These are phyloP conservation scores for Echinometra lucunter DNA, from an alignment of 53 echinoderm and acorn worm genomes.

Conservation along the genomic window DNA sequence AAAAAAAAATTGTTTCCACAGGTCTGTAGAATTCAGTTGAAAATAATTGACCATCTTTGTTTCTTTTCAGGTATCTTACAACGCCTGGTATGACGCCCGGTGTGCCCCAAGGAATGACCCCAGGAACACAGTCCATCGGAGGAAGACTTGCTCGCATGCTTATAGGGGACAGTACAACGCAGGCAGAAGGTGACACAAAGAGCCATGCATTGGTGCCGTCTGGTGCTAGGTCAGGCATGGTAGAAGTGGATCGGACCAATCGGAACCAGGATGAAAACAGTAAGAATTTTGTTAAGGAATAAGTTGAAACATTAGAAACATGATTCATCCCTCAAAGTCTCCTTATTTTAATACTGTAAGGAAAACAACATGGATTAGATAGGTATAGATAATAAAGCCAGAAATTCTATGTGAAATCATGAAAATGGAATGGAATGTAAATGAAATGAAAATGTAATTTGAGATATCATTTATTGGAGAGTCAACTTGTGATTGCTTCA, in stretches of 20 bases:
- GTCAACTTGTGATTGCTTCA: no score
- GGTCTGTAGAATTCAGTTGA: no score
- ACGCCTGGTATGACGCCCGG: constrained; percentile 58
- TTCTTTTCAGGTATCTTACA: constrained; percentile 57
- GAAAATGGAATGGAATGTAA: no score
- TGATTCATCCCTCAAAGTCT: neutral
- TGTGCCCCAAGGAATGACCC: constrained; percentile 69
- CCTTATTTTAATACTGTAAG: neutral
- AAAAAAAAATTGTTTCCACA: no score
- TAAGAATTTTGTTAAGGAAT: constrained; percentile 14
- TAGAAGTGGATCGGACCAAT: constrained; percentile 46
- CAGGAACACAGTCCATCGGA: constrained; percentile 79
- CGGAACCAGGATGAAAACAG: constrained; percentile 60
- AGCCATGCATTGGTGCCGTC: constrained; percentile 31
- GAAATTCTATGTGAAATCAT: no score
- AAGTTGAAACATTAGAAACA: neutral
- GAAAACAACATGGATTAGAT: neutral
- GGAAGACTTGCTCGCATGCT: constrained; percentile 85
- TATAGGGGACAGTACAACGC: constrained; percentile 69
- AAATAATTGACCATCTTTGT: neutral
- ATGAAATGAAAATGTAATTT: no score
- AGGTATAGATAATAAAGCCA: no score
- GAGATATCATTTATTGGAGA: no score
- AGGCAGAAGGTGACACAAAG: neutral
- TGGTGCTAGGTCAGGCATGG: constrained; percentile 17